Evolutionary conservation across 2,888 invertebrate genomes (phyloP).

Genomic region (Octonoba sinensis): DNA sequence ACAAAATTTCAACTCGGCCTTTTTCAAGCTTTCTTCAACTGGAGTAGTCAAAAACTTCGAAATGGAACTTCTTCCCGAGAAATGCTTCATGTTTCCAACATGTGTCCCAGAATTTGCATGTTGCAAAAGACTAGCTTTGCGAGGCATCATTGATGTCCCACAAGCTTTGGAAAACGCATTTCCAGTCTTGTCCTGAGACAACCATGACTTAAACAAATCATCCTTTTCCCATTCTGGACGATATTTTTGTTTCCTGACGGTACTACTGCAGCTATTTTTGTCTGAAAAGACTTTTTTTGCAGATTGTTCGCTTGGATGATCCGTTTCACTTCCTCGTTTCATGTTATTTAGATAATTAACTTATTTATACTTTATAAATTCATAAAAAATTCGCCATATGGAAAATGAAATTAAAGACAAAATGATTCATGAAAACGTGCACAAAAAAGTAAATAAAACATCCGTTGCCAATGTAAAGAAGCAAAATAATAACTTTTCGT

Average conservation of each 20-base stretch:
- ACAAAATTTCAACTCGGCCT: background rate
- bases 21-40: background rate
- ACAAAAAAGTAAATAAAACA: too few relatives aligned
- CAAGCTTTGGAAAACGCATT: conserved; percentile 4
- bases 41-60: background rate
- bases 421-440: too few relatives aligned
- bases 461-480: too few relatives aligned
- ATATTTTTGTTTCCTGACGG: background rate
- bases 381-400: too few relatives aligned
- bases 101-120: background rate
- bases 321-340: too few relatives aligned
- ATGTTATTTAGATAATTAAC: too few relatives aligned
- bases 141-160: background rate
- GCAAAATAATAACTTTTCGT: too few relatives aligned
- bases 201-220: background rate
- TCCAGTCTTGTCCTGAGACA: background rate
- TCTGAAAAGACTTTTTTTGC: background rate
- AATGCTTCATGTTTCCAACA: background rate
- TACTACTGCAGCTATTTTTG: background rate
- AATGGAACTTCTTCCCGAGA: background rate
- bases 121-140: background rate
- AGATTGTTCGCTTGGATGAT: background rate
- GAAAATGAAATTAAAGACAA: too few relatives aligned
- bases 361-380: too few relatives aligned
- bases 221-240: background rate